These are phyloP conservation scores for Edolisoma coerulescens DNA, from an alignment of 2,113 vertebrate genomes.

Conservation along the genomic window DNA sequence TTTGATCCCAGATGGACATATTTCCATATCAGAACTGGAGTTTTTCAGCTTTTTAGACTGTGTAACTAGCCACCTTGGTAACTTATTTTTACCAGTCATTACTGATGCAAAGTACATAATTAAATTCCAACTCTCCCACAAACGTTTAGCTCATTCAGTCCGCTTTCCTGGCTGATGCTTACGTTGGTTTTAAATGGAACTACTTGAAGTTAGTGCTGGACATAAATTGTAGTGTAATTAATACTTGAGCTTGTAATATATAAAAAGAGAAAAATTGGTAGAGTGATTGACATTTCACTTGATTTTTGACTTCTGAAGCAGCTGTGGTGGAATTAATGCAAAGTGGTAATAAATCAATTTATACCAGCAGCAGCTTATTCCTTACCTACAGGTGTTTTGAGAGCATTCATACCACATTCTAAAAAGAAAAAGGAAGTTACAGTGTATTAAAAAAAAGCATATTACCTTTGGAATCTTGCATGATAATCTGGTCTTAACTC, in stretches of 20 bases:
- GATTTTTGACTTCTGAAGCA: not conserved
- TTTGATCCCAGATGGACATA: not conserved
- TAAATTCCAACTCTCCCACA: not conserved
- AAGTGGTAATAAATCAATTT: not conserved
- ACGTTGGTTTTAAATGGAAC: not conserved
- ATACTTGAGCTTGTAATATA: not conserved
- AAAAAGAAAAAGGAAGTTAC: not conserved
- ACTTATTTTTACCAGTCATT: not conserved
- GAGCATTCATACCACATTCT: not conserved
- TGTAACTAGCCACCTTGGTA: not conserved
- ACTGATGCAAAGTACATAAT: not conserved
- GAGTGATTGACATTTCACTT: not conserved
- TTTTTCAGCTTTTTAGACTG: not conserved
- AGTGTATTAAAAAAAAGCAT: not conserved
- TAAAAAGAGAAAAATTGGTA: not conserved
- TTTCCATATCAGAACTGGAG: not conserved
- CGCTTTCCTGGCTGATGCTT: not conserved
- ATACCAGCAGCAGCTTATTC: not conserved
- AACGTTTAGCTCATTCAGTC: not conserved
- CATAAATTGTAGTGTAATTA: not conserved
- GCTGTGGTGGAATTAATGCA: not conserved
- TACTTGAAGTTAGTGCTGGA: not conserved
- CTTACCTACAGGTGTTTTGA: not conserved
- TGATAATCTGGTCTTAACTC: not conserved
- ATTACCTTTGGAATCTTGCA: not conserved